Evolutionary conservation across 2,888 invertebrate genomes (phyloP), one percentile per base, ranked within the genome.

Genomic region (Entomobrya multifasciata): DNA sequence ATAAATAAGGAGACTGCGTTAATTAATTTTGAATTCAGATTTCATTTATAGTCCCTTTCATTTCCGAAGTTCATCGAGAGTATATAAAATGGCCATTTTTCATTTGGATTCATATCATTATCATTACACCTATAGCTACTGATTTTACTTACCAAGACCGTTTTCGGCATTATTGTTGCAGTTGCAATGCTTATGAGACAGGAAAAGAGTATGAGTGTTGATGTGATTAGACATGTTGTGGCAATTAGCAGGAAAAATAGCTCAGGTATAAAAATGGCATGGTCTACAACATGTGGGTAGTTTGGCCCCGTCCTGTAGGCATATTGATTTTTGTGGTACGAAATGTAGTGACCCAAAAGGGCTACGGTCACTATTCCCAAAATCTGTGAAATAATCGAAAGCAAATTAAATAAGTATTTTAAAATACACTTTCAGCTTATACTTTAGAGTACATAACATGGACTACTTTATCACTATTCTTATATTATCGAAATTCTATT

Each of bases 101-200:
- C n/a, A n/a, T n/a, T n/a, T n/a, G n/a, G n/a, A n/a, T n/a, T n/a
- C n/a, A n/a, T n/a, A n/a, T n/a, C n/a, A n/a, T n/a, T n/a, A n/a
- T n/a, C n/a, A n/a, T n/a, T n/a, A n/a, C n/a, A n/a, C n/a, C n/a
- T n/a, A n/a, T n/a, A n/a, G n/a, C n/a, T n/a, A n/a, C n/a, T n/a
- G 41, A 6, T 44, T 78, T 30, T 47, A 95, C 96, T 95, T 93
- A 96, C 96, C 91, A 95, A 95, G 89, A 95, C 94, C 0, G 96
- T 97, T 93, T 97, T 97, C 0, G 96, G 94, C 91, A 97, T 95
- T 90, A 97, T 95, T 44, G 96, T 95, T n/a, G 96, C 95, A 0
- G 97, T 96, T 17, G 96, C 95, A 72, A 96, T 93, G 0, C 97
- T 97, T 41, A 95, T 93, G n/a, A 97, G 91, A 91, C 96, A 96